Base-by-base conservation (phyloP, 2,888 invertebrate genomes). In the Tortrix viridana region DNA sequence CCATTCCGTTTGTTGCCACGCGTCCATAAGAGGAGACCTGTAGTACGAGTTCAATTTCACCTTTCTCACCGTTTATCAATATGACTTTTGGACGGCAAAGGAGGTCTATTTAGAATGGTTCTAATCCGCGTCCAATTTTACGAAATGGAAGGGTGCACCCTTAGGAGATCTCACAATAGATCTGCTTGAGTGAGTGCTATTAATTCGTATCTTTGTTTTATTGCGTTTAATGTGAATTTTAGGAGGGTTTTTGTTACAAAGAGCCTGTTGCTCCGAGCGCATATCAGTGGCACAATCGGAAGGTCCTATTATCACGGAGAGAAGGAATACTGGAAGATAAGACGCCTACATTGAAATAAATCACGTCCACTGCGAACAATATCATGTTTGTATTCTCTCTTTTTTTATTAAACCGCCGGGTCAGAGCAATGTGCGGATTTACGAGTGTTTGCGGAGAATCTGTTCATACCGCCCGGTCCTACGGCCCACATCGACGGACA, bases 121-220 rank as follows among this genome's bases (percentile, higher is more conserved):
- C 72, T 79, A 72, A 81, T 81, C 78, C 81, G 80, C 82, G 88
- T 88, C 87, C 90, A 89, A 89, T 90, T 90, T 86, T 82, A 72
- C 78, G 82, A 88, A 91, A 89, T 89, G 89, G 89, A 88, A 89
- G 87, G 89, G 86, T 86, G 82, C 81, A 80, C 90, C 85, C 88
- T 71, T 69, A 89, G 88, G 90, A 86, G 81, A 88, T 82, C 81
- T 86, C 86, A 88, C 87, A 89, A 89, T 88, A 85, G 89, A 85
- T 88, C 87, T 84, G 85, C 80, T 79, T 80, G 86, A 89, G 89
- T 88, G 88, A 86, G 85, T 79, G 78, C 87, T 88, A 90, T 90
- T 90, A 91, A 90, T 89, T 88, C 89, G 82, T 85, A 88, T 89
- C 89, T 89, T 90, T 89, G 89, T 89, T 89, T 89, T 88, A 88